Percentiles rank a stretch among this genome's conserved stretches.
Conservation (phyloP, 2,113 vertebrate species). For the Aegotheles bennettii region DNA sequence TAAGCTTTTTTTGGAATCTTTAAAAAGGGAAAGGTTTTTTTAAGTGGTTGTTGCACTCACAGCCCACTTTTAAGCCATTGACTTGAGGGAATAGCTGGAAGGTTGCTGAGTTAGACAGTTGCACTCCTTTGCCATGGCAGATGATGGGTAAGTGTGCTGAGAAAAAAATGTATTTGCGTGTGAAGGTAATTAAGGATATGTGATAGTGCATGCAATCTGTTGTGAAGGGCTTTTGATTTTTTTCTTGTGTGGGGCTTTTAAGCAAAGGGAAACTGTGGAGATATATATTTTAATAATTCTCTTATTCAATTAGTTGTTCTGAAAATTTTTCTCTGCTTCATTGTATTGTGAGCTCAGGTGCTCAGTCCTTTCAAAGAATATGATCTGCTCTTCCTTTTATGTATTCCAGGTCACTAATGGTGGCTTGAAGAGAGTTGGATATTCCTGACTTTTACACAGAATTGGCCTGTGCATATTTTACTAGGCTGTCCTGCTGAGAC, state of each 20-base stretch:
- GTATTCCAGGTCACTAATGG: background rate
- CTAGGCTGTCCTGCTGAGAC: background rate
- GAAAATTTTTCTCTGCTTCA: background rate
- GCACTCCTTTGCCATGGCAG: background rate
- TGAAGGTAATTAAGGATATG: background rate
- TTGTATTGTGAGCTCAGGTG: background rate
- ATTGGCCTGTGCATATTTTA: background rate
- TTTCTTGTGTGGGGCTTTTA: background rate
- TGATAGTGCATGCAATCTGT: background rate
- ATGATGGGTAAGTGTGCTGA: background rate
- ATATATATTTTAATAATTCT: background rate
- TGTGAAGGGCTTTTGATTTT: background rate
- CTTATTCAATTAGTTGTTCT: background rate
- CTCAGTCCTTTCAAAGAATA: background rate
- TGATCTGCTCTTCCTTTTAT: background rate
- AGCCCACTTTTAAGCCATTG: background rate
- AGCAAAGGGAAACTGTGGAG: background rate
- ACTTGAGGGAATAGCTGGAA: background rate
- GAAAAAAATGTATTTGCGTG: background rate
- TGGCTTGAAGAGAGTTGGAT: background rate
- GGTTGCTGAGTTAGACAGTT: background rate
- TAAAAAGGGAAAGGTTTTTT: slow-evolving; percentile 9
- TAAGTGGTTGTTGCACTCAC: slow-evolving; percentile 38
- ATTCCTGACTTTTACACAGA: background rate
- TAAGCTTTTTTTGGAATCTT: background rate